Evolutionary conservation across 1,140 invertebrate genomes (phyloP).

Genomic region (Papilio helenus): DNA sequence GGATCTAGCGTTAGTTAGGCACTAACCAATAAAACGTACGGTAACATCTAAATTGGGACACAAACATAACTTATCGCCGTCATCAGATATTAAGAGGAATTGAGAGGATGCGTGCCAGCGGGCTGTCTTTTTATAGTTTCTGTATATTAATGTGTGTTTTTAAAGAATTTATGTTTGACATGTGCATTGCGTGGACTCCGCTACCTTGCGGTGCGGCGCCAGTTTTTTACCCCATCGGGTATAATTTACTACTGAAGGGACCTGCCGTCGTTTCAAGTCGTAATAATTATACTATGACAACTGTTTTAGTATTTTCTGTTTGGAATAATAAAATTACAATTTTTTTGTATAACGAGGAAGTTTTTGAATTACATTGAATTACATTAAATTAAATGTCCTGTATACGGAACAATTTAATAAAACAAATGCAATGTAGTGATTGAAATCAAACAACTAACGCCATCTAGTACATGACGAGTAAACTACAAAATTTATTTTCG

Average conservation of each 20-base stretch:
- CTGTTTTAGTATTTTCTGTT: conserved; percentile 1
- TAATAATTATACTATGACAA: conserved; percentile 24
- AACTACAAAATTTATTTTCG: neutral
- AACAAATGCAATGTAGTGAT: neutral
- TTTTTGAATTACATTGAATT: no score
- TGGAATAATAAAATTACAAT: no score
- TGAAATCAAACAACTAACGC: neutral
- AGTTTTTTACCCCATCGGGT: conserved; percentile 28
- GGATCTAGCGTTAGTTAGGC: neutral
- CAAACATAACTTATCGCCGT: conserved; percentile 18
- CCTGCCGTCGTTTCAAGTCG: neutral
- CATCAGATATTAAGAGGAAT: conserved; percentile 33
- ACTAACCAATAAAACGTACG: neutral
- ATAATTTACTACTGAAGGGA: conserved; percentile 27
- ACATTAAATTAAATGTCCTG: no score
- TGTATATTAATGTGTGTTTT: conserved; percentile 62
- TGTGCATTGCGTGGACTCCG: conserved; percentile 46
- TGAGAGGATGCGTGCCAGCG: conserved; percentile 40
- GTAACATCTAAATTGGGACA: neutral
- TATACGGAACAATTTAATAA: neutral
- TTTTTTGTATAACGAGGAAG: neutral
- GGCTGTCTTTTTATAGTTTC: conserved; percentile 54
- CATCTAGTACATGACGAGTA: neutral
- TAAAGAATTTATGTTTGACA: conserved; percentile 63
- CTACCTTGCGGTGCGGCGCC: conserved; percentile 43